Base-by-base conservation (phyloP, 2,888 invertebrate species). In the Nymphalis c-album region DNA sequence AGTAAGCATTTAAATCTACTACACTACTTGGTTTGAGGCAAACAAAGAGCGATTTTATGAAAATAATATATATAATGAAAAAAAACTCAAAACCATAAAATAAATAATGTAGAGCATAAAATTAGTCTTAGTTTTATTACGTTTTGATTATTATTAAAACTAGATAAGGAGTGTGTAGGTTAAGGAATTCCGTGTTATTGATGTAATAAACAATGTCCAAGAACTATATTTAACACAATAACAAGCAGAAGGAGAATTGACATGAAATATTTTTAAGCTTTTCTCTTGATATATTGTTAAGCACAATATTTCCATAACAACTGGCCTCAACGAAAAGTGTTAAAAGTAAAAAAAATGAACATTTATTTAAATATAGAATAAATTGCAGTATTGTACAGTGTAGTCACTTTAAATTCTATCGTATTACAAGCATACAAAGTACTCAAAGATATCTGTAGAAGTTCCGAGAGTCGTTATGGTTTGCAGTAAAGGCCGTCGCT, bases 401-500 rank as follows among this genome's bases (percentile, higher is more conserved):
- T 40, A 64, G 47, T 60, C 60, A 70, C 60, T 68, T 71, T 64
- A 72, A 67, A 69, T 40, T 57, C 57, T 57, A 64, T 69, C 57
- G 57, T 63, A 57, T 70, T 71, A 67, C 57, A 55, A 55, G 60
- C 57, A 68, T 64, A 72, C 68, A 70, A 65, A 70, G 70, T 71
- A 70, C 72, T 74, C 69, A 72, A 77, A 77, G 78, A 77, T 73
- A 77, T 73, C 72, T 74, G 68, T 64, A 70, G 53, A 78, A 78
- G 77, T 79, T 80, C 74, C 64, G 74, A 78, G 78, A 76, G 79
- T 79, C 76, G 77, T 79, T 76, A 77, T 72, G 75, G 73, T 73
- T 74, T 73, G 74, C 62, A 68, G 69, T 71, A 57, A 69, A 69
- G 69, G 64, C 65, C 64, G 70, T 66, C 58, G 69, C 47, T 64